Evolutionary conservation across 2,888 invertebrate species (phyloP).

Genomic region (Sabellastarte sp.): DNA sequence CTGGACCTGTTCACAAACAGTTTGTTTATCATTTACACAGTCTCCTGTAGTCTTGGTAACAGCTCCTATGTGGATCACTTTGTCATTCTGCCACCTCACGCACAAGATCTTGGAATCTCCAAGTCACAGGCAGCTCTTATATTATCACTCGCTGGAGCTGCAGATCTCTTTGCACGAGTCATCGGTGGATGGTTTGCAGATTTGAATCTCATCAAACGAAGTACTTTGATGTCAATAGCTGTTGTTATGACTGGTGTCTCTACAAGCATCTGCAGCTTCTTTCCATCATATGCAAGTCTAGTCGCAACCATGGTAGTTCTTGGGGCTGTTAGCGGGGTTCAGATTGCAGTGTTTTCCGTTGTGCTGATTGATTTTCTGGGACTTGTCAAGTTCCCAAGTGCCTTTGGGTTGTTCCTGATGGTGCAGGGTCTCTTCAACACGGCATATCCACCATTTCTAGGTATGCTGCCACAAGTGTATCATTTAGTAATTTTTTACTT

Average conservation of each 20-base stretch:
- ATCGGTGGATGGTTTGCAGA: background rate
- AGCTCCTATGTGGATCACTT: background rate
- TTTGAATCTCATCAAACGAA: background rate
- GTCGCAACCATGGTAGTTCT: background rate
- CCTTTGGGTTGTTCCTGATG: background rate
- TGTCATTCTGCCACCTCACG: background rate
- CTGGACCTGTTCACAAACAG: background rate
- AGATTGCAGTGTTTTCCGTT: background rate
- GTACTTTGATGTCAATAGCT: background rate
- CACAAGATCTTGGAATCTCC: background rate
- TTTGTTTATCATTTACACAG: constrained; percentile 1
- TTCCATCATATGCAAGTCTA: background rate
- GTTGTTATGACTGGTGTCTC: background rate
- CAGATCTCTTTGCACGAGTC: constrained; percentile 1
- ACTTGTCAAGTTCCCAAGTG: constrained; percentile 1
- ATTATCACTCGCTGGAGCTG: background rate
- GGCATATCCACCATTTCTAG: background rate
- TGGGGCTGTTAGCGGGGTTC: background rate
- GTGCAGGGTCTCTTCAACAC: background rate
- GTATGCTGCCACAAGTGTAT: background rate
- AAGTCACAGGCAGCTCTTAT: background rate
- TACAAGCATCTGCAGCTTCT: background rate
- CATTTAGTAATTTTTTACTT: too few species aligned
- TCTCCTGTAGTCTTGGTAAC: background rate
- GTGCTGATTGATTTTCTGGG: constrained; percentile 3